A percentile compares a stretch with the other conserved stretches of the same genome.
Evolutionary conservation across 2,797 vertebrate genomes (phyloP).

Genomic region (Gouania willdenowi): DNA sequence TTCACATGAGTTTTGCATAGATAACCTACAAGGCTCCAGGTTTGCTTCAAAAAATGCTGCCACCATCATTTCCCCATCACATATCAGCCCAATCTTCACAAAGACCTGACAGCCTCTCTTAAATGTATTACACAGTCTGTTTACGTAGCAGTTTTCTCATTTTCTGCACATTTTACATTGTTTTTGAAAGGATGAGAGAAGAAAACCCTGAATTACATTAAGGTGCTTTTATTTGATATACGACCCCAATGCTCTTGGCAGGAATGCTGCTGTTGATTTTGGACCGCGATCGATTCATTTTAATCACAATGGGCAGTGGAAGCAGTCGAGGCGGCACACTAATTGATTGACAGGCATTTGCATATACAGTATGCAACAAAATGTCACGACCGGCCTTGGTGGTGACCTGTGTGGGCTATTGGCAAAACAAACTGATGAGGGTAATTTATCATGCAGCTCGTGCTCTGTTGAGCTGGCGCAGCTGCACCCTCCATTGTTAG

Average conservation of each 20-base stretch:
- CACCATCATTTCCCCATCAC: constrained; percentile 37
- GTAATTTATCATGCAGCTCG: constrained; percentile 77
- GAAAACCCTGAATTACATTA: constrained; percentile 11
- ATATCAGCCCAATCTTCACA: constrained; percentile 43
- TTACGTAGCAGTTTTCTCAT: constrained; percentile 54
- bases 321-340: constrained; percentile 45
- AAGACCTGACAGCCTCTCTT: constrained; percentile 27
- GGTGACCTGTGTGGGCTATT: constrained; percentile 73
- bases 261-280: constrained; percentile 71
- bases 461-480: constrained; percentile 41
- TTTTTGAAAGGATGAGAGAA: constrained; percentile 14
- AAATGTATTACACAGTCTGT: constrained; percentile 47
- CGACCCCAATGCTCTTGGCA: constrained; percentile 76
- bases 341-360: constrained; percentile 84
- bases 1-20: neutral
- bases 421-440: constrained; percentile 75
- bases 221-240: constrained; percentile 20
- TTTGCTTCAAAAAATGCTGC: constrained; percentile 33
- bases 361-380: constrained; percentile 75
- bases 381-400: constrained; percentile 72
- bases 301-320: constrained; percentile 75
- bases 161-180: constrained; percentile 35
- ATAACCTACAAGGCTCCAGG: constrained; percentile 18
- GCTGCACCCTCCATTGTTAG: constrained; percentile 66
- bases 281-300: constrained; percentile 77